These are phyloP conservation scores for Ophioninae sp. DNA, from an alignment of 2,888 invertebrate species.

Conservation along the genomic window DNA sequence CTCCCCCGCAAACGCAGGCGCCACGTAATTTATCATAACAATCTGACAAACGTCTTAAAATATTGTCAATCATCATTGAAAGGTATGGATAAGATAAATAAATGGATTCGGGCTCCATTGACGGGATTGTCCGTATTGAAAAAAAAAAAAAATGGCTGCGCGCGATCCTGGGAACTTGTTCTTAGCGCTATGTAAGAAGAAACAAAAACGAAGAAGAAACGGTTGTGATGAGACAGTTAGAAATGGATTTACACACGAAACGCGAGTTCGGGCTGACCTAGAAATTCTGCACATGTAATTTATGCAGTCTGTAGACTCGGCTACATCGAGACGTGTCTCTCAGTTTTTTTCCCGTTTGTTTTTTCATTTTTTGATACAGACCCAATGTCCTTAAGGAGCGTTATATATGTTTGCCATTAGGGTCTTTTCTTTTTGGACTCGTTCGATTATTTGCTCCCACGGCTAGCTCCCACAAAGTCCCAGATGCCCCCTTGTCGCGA, in stretches of 20 bases:
- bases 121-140: background rate
- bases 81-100: background rate
- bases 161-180: background rate
- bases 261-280: background rate
- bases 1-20: no score
- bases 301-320: background rate
- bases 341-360: background rate
- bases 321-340: background rate
- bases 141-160: background rate
- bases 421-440: constrained; percentile 42
- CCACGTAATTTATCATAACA: no score
- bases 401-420: constrained; percentile 48
- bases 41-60: background rate
- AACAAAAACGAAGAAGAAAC: background rate
- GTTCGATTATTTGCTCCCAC: constrained; percentile 60
- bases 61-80: background rate
- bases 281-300: constrained; percentile 19
- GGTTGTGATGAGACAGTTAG: background rate
- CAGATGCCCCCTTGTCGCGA: constrained; percentile 48
- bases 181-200: background rate
- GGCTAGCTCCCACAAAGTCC: constrained; percentile 38
- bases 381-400: constrained; percentile 11
- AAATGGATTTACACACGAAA: no score
- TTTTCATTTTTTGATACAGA: background rate
- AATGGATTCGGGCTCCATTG: background rate